Evolutionary conservation across 2,888 invertebrate species (phyloP).

Genomic region (Melanargia galathea): DNA sequence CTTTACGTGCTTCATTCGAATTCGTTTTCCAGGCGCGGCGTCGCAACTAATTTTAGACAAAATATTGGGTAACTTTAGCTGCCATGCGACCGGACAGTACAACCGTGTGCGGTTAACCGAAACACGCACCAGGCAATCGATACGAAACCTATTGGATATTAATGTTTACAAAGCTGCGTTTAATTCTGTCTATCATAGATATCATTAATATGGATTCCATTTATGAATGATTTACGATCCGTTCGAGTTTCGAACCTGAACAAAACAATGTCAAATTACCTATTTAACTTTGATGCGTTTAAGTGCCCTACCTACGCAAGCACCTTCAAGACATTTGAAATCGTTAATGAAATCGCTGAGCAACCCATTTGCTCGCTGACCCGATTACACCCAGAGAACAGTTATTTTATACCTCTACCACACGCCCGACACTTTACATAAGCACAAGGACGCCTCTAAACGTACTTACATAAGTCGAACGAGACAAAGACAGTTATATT

Average conservation of each 20-base stretch:
- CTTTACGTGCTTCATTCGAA: too few relatives aligned
- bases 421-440: too few relatives aligned
- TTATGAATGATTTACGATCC: background rate
- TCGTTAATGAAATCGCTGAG: conserved; percentile 9
- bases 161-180: background rate
- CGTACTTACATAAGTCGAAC: too few relatives aligned
- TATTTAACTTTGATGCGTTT: background rate
- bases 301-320: background rate
- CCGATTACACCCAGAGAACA: conserved; percentile 23
- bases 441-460: too few relatives aligned
- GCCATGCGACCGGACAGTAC: background rate
- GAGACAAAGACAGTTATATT: too few relatives aligned
- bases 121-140: background rate
- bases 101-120: background rate
- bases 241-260: background rate
- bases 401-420: background rate
- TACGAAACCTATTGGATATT: background rate
- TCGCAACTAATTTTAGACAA: too few relatives aligned
- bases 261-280: background rate
- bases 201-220: too few relatives aligned
- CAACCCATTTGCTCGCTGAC: conserved; percentile 23
- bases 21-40: too few relatives aligned
- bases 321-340: conserved; percentile 7
- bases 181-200: background rate
- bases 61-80: background rate